A percentile compares a stretch with the other conserved stretches of the same genome.
Evolutionary conservation across 2,888 invertebrate species (phyloP).

Genomic region (Pelosia muscerda): DNA sequence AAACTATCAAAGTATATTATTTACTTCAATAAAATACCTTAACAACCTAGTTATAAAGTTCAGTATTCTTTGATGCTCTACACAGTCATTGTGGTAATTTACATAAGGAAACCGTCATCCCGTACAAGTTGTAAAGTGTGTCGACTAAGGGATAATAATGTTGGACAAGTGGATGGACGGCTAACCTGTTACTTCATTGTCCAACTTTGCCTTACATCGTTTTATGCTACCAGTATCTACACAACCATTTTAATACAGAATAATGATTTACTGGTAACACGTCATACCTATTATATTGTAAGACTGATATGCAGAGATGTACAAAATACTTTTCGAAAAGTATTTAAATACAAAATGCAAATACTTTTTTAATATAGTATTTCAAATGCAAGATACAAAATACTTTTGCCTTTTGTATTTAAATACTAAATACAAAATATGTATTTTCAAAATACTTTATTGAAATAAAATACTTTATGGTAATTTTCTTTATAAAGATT

Average conservation of each 20-base stretch:
- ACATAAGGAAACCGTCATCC: background rate
- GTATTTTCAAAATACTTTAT: too few species aligned
- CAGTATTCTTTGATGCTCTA: background rate
- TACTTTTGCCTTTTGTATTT: too few species aligned
- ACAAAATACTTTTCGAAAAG: too few species aligned
- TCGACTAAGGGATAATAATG: conserved; percentile 10
- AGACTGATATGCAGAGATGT: too few species aligned
- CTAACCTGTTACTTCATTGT: conserved; percentile 16
- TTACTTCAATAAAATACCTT: background rate
- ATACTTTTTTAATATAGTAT: too few species aligned
- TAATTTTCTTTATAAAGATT: too few species aligned
- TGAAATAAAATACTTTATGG: too few species aligned
- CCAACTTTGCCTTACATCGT: conserved; percentile 7
- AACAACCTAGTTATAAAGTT: background rate
- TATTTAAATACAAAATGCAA: too few species aligned
- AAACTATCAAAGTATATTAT: too few species aligned
- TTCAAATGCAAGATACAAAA: too few species aligned
- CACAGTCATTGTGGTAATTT: background rate
- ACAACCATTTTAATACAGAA: background rate
- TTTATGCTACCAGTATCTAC: conserved; percentile 13
- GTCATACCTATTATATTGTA: too few species aligned
- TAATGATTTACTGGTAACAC: background rate
- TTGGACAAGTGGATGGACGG: conserved; percentile 19
- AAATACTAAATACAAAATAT: too few species aligned
- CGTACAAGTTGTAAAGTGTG: conserved; percentile 19